Conservation (phyloP, 1,140 invertebrate genomes). For the Oedothorax gibbosus region DNA sequence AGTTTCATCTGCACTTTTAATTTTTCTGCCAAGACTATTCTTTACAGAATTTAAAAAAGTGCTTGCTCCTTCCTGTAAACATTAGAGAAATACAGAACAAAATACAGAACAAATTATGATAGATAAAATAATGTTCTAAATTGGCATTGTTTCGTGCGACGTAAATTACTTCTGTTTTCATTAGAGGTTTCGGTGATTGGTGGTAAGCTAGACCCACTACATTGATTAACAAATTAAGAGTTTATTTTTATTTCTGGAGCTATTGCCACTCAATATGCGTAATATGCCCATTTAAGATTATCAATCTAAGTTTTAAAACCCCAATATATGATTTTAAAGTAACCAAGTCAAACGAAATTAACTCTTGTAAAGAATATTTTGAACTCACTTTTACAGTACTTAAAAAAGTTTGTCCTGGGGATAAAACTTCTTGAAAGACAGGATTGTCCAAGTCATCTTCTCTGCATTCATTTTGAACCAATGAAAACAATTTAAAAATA, state of each 20-base stretch:
- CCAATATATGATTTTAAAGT: too few relatives aligned
- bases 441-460: constrained; percentile 43
- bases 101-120: background rate
- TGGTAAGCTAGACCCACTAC: too few relatives aligned
- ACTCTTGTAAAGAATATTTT: too few relatives aligned
- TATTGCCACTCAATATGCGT: too few relatives aligned
- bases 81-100: background rate
- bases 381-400: constrained; percentile 24
- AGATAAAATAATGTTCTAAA: background rate
- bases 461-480: constrained; percentile 15
- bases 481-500: constrained; percentile 21
- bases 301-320: too few relatives aligned
- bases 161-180: too few relatives aligned
- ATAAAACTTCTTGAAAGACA: constrained; percentile 35
- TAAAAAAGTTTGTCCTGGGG: constrained; percentile 31
- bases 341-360: too few relatives aligned
- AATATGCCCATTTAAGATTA: too few relatives aligned
- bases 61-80: constrained; percentile 19
- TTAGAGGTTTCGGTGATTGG: too few relatives aligned
- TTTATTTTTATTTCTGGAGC: too few relatives aligned
- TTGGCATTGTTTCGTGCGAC: too few relatives aligned
- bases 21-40: background rate
- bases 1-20: background rate
- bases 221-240: too few relatives aligned
- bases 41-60: constrained; percentile 18